These are phyloP conservation scores for Nerophis ophidion DNA, from an alignment of 2,113 vertebrate genomes.

Conservation along the genomic window DNA sequence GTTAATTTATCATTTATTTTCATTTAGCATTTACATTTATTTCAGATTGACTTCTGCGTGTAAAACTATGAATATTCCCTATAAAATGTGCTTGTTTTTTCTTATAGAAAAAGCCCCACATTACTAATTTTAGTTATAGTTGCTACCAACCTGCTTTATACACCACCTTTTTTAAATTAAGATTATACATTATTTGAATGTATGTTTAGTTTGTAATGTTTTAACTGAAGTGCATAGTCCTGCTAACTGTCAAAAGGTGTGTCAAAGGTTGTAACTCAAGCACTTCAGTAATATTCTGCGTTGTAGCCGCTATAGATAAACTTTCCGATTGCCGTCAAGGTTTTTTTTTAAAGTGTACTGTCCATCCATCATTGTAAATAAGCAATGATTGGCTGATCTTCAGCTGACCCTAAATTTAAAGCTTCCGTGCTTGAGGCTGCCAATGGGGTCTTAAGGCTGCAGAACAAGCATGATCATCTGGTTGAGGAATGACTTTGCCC, in stretches of 20 bases:
- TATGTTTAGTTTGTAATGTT: no score
- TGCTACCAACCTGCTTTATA: no score
- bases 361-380: not conserved
- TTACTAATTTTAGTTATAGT: no score
- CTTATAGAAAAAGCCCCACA: no score
- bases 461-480: constrained; percentile 20
- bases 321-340: not conserved
- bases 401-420: constrained; percentile 21
- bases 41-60: no score
- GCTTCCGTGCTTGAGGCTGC: constrained; percentile 16
- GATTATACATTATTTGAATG: no score
- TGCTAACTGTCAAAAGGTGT: not conserved
- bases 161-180: no score
- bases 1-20: no score
- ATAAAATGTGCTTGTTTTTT: no score
- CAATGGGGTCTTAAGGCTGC: constrained; percentile 22
- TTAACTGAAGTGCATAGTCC: not conserved
- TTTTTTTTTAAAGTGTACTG: not conserved
- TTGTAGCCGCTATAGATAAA: not conserved
- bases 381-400: constrained; percentile 1
- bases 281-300: not conserved
- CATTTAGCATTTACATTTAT: no score
- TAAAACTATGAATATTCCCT: no score
- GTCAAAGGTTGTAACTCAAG: not conserved
- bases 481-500: constrained; percentile 39